Evolutionary conservation across 2,888 invertebrate genomes (phyloP), one percentile per base, ranked within the genome.

Genomic region (Drosophila siamana): DNA sequence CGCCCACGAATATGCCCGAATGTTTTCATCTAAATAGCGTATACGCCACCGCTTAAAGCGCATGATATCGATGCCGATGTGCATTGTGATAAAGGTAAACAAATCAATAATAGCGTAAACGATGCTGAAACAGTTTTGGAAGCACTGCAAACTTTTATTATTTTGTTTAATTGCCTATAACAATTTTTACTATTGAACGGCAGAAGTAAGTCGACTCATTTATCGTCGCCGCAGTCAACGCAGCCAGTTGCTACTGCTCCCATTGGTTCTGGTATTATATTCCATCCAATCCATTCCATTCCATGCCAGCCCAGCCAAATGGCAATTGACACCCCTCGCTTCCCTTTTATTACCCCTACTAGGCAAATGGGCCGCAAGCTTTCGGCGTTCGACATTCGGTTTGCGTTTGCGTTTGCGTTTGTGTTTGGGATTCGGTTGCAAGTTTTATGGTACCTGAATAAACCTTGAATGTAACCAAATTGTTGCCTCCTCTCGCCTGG

Each of bases 131-230:
- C 54, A 62, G 47, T 69, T 82, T 69, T 61, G 66, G 47, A 54
- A 68, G 74, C 79, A 64, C 55, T 67, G 74, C 69, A 40, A 55
- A 51, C 47, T 70, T 81, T 89, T 78, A 89, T 74, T 80, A 86
- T 86, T 87, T 81, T 81, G 72, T 87, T 89, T 87, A 89, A 89
- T 89, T 89, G 87, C 74, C 85, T 79, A 83, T 88, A 86, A 87
- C 76, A 67, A 70, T 84, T 87, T 87, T 89, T 84, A 86, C 80
- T 82, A 70, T 72, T 69, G 71, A 51, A 56, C 57, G 69, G 71
- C 70, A 65, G 52, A 63, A 68, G 71, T 68, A 65, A 50, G 67
- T 65, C 55, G 63, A 51, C 61, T 44, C 44, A 38, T 54, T 52
- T 44, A 57, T 44, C 33, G 30, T 46, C 63, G 43, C 36, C 55